A percentile compares a stretch with the other conserved stretches of the same genome.
phyloP scores from a whole-genome alignment of 2,113 vertebrate species.

The Turdus rufiventris region DNA sequence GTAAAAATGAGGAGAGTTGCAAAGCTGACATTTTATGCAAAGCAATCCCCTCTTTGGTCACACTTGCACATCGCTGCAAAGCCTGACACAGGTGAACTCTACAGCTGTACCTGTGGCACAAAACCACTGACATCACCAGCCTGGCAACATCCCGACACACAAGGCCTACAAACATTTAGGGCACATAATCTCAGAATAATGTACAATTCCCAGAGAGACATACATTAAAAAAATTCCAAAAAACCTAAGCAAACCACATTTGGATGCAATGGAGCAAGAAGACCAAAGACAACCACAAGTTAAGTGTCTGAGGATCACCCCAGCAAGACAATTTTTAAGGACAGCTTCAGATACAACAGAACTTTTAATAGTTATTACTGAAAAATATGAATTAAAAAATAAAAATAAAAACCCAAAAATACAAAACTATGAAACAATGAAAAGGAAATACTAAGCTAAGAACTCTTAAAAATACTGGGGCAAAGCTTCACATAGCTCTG shows the following conservation, averaged over 20 bases:
- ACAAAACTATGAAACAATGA: background rate
- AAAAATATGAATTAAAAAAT: background rate
- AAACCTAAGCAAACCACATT: background rate
- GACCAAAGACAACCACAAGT: background rate
- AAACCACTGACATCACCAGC: rapidly evolving
- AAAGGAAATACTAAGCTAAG: background rate
- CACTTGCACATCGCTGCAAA: background rate
- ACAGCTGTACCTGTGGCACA: background rate
- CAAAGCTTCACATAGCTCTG: background rate
- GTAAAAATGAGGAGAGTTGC: background rate
- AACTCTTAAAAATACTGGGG: background rate
- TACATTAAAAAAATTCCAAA: background rate
- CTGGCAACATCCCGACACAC: background rate
- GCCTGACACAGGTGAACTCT: background rate
- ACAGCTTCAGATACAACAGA: background rate
- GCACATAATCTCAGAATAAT: background rate
- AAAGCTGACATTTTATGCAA: background rate
- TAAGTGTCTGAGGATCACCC: background rate
- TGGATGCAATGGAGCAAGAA: background rate
- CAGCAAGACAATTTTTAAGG: background rate
- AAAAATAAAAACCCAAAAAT: no score
- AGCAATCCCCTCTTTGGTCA: background rate
- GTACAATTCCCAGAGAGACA: no score
- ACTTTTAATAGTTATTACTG: background rate
- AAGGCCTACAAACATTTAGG: background rate